Conservation (phyloP, 2,888 invertebrate genomes). For the Eledona agricola region DNA sequence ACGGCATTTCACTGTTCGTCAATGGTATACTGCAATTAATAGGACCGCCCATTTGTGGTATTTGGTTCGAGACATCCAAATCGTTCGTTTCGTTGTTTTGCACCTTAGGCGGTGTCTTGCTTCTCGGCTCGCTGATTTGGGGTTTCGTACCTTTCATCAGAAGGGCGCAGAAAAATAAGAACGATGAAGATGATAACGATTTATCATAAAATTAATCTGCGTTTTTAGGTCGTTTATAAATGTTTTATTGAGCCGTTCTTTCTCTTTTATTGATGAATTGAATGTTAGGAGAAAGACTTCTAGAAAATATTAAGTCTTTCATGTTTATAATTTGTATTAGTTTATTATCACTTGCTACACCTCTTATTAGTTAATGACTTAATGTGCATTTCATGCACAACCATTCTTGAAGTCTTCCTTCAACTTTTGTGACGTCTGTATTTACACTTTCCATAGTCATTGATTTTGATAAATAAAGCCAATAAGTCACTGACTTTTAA, state of each 20-base stretch:
- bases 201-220: constrained; percentile 15
- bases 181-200: constrained; percentile 21
- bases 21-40: constrained; percentile 83
- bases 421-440: constrained; percentile 14
- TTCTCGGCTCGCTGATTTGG: constrained; percentile 80
- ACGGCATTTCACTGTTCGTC: constrained; percentile 85
- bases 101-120: constrained; percentile 75
- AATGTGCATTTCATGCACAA: background rate
- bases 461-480: constrained; percentile 6
- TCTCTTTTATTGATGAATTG: too few species aligned
- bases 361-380: too few species aligned
- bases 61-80: constrained; percentile 70
- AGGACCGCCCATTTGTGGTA: constrained; percentile 85
- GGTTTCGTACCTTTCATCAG: constrained; percentile 76
- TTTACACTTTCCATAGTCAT: too few species aligned
- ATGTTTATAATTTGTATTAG: constrained; percentile 8
- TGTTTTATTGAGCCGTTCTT: constrained; percentile 15
- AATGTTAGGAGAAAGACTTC: too few species aligned
- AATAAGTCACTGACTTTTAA: constrained; percentile 8
- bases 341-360: too few species aligned
- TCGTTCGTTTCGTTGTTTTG: constrained; percentile 78
- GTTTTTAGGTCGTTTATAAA: constrained; percentile 20
- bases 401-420: constrained; percentile 16
- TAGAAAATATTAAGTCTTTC: constrained; percentile 12
- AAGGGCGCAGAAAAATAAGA: constrained; percentile 25